Percentiles rank a stretch among this genome's conserved stretches.
Evolutionary conservation across 2,888 invertebrate species (phyloP).

Genomic region (Desoria tigrina): DNA sequence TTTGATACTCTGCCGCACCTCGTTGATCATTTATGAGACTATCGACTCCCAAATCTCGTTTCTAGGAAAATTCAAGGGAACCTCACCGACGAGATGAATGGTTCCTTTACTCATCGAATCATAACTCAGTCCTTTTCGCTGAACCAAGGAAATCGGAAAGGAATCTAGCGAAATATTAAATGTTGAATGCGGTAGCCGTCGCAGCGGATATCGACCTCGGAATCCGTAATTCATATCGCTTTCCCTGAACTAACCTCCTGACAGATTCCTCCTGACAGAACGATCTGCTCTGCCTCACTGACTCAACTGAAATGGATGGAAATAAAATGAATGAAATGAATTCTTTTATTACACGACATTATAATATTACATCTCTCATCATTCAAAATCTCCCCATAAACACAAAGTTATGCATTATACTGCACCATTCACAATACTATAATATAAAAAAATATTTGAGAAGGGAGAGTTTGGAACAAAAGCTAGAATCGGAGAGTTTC

Average conservation of each 20-base stretch:
- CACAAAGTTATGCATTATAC: background rate
- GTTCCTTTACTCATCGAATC: background rate
- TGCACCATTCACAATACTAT: background rate
- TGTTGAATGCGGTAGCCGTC: too few species aligned
- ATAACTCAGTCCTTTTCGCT: conserved; percentile 1
- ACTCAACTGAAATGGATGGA: conserved; percentile 15
- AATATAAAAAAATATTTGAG: background rate
- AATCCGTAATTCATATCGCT: too few species aligned
- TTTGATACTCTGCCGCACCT: background rate
- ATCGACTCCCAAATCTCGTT: background rate
- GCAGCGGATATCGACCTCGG: too few species aligned
- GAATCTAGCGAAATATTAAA: conserved; percentile 1
- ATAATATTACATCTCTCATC: background rate
- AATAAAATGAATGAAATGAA: conserved; percentile 13
- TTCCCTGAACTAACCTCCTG: background rate
- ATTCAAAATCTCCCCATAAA: background rate
- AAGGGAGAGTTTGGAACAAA: conserved; percentile 20
- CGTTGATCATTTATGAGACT: background rate
- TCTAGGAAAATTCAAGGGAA: background rate
- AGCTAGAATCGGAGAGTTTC: conserved; percentile 47
- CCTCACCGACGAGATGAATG: background rate
- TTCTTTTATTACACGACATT: conserved; percentile 4
- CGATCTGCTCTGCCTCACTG: conserved; percentile 2
- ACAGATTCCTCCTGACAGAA: background rate
- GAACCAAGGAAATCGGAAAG: background rate